Evolutionary conservation across 2,888 invertebrate genomes (phyloP).

Genomic region (Tethea ocularis): DNA sequence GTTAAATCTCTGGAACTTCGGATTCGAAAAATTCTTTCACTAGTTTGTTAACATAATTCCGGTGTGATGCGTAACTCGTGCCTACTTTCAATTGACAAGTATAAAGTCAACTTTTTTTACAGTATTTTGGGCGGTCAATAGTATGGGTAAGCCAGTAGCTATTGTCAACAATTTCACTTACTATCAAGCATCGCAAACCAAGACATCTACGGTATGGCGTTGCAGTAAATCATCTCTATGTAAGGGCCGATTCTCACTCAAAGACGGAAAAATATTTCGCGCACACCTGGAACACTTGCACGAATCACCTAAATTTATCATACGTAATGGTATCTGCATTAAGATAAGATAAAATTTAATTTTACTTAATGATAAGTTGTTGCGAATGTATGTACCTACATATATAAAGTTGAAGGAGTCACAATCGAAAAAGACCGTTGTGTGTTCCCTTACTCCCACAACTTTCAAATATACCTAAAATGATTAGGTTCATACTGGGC

Average conservation of each 20-base stretch:
- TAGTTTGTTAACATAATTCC: no score
- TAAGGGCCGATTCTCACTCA: background rate
- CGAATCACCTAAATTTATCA: constrained; percentile 21
- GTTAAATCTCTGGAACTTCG: no score
- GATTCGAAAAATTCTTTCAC: no score
- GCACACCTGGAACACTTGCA: constrained; percentile 18
- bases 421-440: no score
- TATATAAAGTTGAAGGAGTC: no score
- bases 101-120: background rate
- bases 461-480: no score
- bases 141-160: constrained; percentile 10
- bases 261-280: background rate
- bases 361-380: no score
- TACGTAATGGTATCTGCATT: constrained; percentile 32
- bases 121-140: background rate
- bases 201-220: background rate
- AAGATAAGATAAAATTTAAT: constrained; percentile 16
- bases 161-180: constrained; percentile 15
- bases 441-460: no score
- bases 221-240: background rate
- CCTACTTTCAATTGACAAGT: no score
- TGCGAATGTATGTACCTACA: no score
- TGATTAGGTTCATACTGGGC: no score
- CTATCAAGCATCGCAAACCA: constrained; percentile 6
- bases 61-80: no score